Percentiles rank a stretch among this genome's conserved stretches.
Conservation (phyloP, 2,797 vertebrate genomes). For the Garrulus glandarius region DNA sequence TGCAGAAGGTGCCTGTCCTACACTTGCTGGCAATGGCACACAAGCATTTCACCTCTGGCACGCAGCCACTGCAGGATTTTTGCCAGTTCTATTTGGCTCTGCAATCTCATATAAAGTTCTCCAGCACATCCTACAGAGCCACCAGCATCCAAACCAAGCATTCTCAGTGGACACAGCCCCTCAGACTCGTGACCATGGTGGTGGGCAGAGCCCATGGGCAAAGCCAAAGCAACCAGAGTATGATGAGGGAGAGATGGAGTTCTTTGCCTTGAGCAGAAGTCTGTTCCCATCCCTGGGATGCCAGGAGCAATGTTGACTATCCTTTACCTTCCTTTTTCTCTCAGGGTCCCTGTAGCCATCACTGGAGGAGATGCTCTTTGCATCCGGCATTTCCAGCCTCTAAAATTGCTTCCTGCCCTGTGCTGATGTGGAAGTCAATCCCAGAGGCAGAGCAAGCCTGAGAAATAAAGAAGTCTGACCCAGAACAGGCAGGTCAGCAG, state of each 20-base stretch:
- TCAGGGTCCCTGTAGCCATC: background rate
- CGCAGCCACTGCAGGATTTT: accelerated
- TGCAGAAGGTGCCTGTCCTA: background rate
- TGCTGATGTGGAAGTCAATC: constrained; percentile 13
- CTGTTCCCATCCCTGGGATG: background rate
- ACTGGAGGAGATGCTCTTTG: background rate
- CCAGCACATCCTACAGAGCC: background rate
- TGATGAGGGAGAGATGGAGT: background rate
- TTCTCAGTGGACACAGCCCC: background rate
- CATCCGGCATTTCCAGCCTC: background rate
- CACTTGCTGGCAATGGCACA: background rate
- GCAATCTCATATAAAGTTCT: accelerated
- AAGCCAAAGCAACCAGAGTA: background rate
- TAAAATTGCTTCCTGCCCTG: constrained; percentile 2
- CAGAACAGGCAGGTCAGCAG: background rate
- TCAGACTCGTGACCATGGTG: background rate
- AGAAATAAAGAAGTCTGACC: constrained; percentile 5
- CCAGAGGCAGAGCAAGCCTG: background rate
- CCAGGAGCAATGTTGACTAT: background rate
- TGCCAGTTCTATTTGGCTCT: background rate
- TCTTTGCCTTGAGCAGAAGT: background rate
- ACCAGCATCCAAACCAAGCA: background rate
- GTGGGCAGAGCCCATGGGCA: background rate
- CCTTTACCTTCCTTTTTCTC: background rate
- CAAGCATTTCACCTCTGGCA: background rate